Evolutionary conservation across 2,797 vertebrate species (phyloP).

Genomic region (Pempheris klunzingeri): DNA sequence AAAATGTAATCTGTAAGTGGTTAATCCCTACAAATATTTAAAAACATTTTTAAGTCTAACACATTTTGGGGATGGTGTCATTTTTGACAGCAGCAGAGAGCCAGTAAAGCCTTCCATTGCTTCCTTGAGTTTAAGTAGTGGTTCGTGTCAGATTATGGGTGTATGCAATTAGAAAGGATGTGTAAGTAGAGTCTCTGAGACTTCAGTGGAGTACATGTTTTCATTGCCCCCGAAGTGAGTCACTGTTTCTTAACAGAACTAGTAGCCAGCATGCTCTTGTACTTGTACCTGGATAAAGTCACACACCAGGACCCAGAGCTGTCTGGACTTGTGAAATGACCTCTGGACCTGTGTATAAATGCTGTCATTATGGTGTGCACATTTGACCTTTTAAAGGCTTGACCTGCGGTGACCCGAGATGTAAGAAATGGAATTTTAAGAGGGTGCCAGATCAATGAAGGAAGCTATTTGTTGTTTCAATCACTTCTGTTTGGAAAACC

Average conservation of each 20-base stretch:
- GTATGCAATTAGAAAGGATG: slow-evolving; percentile 1
- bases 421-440: slow-evolving; percentile 6
- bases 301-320: slow-evolving; percentile 29
- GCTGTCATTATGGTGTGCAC: slow-evolving; percentile 45
- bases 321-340: slow-evolving; percentile 52
- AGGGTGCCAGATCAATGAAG: neutral
- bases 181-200: neutral
- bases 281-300: slow-evolving; percentile 52
- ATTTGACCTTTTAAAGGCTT: slow-evolving; percentile 40
- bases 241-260: slow-evolving; percentile 19
- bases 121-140: neutral
- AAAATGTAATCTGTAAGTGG: too few species aligned
- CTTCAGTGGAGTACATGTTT: slow-evolving; percentile 6
- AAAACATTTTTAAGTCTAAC: neutral
- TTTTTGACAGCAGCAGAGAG: neutral
- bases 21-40: neutral
- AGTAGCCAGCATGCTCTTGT: slow-evolving; percentile 13
- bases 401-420: slow-evolving; percentile 24
- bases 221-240: slow-evolving; percentile 12
- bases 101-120: neutral
- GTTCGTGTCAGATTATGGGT: neutral
- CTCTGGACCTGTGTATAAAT: slow-evolving; percentile 51
- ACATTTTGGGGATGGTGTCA: neutral
- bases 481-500: slow-evolving; percentile 4
- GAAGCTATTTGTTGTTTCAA: neutral